These are phyloP conservation scores for Scaptomyza graminum DNA, from an alignment of 1,140 invertebrate genomes.

Conservation along the genomic window DNA sequence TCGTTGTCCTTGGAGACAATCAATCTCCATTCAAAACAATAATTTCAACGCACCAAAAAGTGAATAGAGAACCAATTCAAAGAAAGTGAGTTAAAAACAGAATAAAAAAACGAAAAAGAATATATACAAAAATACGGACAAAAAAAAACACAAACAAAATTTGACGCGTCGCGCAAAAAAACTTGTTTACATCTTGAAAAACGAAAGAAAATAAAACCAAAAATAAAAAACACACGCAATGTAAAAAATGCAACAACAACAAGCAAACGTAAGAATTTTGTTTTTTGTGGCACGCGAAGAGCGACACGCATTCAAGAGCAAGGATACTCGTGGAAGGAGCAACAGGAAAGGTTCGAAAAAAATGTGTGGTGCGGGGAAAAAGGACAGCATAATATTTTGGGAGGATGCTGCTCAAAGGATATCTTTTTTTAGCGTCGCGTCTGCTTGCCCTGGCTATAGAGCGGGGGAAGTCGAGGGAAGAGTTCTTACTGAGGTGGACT, in stretches of 20 bases:
- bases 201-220: constrained; percentile 42
- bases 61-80: constrained; percentile 51
- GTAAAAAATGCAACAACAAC: constrained; percentile 41
- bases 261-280: constrained; percentile 43
- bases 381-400: constrained; percentile 28
- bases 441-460: constrained; percentile 25
- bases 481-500: constrained; percentile 27
- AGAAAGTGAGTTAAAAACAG: constrained; percentile 34
- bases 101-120: constrained; percentile 34
- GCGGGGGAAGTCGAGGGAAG: constrained; percentile 5
- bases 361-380: constrained; percentile 32
- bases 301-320: constrained; percentile 51
- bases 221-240: constrained; percentile 32
- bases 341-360: constrained; percentile 29
- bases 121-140: constrained; percentile 26
- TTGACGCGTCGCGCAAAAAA: constrained; percentile 69
- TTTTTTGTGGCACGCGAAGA: constrained; percentile 56
- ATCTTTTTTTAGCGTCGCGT: constrained; percentile 55
- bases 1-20: constrained; percentile 81
- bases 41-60: constrained; percentile 70
- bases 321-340: constrained; percentile 50
- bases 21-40: constrained; percentile 83
- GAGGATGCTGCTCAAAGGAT: constrained; percentile 64
- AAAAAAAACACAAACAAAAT: constrained; percentile 48
- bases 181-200: constrained; percentile 82